These are phyloP conservation scores for Microcebus griseorufus DNA, from an alignment of 2,113 vertebrate species.

Conservation along the genomic window DNA sequence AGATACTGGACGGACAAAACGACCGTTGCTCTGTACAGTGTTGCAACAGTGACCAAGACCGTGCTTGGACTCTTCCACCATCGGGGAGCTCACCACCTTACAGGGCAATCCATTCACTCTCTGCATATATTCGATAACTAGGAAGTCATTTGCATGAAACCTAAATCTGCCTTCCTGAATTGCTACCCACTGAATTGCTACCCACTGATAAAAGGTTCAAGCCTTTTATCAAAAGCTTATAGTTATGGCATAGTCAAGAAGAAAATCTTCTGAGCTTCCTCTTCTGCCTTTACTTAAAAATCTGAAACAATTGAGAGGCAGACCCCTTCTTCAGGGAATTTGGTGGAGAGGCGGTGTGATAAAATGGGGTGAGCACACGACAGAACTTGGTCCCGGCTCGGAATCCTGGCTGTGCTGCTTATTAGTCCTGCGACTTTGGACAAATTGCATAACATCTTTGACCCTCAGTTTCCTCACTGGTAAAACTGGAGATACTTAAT, in stretches of 20 bases:
- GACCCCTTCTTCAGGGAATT: not conserved
- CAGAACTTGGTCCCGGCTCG: not conserved
- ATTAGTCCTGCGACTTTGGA: not conserved
- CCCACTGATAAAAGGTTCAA: not conserved
- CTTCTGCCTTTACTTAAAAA: not conserved
- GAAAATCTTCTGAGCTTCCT: not conserved
- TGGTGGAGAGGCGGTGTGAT: not conserved
- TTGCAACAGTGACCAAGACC: not conserved
- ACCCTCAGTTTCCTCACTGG: not conserved
- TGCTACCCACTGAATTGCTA: not conserved
- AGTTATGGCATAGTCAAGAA: not conserved
- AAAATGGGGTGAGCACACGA: not conserved
- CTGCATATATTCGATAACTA: not conserved
- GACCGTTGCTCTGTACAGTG: not conserved
- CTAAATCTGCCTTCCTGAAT: not conserved
- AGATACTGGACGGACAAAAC: not conserved
- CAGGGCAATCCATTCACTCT: not conserved
- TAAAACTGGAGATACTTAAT: not conserved
- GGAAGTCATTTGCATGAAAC: not conserved
- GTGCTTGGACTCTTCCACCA: not conserved
- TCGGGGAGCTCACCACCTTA: not conserved
- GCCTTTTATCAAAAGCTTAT: not conserved
- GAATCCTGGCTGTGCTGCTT: not conserved
- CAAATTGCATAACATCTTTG: not conserved
- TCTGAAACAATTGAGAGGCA: not conserved